phyloP scores from a whole-genome alignment of 2,113 vertebrate species.

The Nerophis ophidion region DNA sequence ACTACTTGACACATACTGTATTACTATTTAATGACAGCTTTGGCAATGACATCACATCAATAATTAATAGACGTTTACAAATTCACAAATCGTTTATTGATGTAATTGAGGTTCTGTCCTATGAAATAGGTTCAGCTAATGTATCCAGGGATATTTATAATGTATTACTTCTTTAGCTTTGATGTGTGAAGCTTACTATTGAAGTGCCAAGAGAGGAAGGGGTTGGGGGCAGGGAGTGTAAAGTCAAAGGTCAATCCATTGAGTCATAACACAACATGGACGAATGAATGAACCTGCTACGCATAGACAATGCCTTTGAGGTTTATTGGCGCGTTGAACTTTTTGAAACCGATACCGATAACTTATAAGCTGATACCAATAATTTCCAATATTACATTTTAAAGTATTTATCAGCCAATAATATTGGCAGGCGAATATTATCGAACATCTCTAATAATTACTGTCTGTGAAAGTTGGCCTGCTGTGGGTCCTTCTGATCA shows the following conservation, averaged over 20 bases:
- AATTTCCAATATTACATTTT: too few species aligned
- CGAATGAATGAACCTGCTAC: constrained; percentile 49
- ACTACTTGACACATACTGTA: constrained; percentile 16
- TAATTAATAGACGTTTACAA: constrained; percentile 56
- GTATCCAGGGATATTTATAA: constrained; percentile 56
- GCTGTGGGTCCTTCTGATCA: too few species aligned
- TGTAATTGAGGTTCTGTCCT: constrained; percentile 57
- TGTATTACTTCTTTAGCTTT: constrained; percentile 57
- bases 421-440: too few species aligned
- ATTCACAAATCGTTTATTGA: constrained; percentile 58
- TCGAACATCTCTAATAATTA: too few species aligned
- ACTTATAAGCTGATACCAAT: too few species aligned
- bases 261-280: constrained; percentile 50
- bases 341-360: too few species aligned
- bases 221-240: constrained; percentile 5
- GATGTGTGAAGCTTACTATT: constrained; percentile 49
- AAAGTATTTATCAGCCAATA: too few species aligned
- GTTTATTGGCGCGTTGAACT: too few species aligned
- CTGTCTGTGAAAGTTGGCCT: too few species aligned
- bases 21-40: constrained; percentile 41
- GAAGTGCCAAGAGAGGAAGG: constrained; percentile 37
- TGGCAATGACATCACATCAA: constrained; percentile 54
- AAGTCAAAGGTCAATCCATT: constrained; percentile 61
- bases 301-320: too few species aligned
- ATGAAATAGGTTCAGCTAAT: constrained; percentile 59